Evolutionary conservation across 2,113 vertebrate genomes (phyloP).

Genomic region (Trogon melanurus): DNA sequence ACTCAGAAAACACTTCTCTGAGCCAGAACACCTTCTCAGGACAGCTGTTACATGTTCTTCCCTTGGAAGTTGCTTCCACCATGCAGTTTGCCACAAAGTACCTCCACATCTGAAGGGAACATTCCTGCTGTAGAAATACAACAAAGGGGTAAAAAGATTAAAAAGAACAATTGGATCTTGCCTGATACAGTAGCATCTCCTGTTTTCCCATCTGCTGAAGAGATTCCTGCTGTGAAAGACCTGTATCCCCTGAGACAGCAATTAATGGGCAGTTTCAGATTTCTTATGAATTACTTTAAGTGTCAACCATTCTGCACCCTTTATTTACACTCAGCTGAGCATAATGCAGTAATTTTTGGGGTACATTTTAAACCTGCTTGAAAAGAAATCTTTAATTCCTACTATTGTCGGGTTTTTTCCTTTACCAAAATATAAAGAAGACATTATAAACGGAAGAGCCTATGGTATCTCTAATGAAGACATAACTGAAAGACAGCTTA

Average conservation of each 20-base stretch:
- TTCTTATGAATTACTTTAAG: background rate
- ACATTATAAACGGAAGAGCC: background rate
- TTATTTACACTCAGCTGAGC: conserved; percentile 7
- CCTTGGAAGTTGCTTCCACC: background rate
- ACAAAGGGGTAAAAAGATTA: background rate
- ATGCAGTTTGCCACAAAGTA: background rate
- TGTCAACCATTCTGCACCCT: background rate
- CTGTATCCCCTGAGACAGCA: background rate
- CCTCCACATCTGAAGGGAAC: background rate
- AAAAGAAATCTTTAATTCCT: background rate
- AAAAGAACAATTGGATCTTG: background rate
- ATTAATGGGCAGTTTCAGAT: conserved; percentile 1
- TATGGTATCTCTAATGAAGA: background rate
- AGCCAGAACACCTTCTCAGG: background rate
- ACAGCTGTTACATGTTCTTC: background rate
- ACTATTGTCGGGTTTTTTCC: background rate
- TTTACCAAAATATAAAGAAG: background rate
- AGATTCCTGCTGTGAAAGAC: background rate
- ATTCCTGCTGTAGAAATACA: background rate
- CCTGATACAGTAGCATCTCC: background rate
- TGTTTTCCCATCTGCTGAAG: background rate
- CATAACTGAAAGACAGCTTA: background rate
- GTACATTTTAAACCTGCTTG: background rate
- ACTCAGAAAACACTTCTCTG: background rate
- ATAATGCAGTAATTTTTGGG: background rate